A percentile compares a stretch with the other conserved stretches of the same genome.
phyloP scores from a whole-genome alignment of 1,140 invertebrate genomes.

The Aleiodes sp. region DNA sequence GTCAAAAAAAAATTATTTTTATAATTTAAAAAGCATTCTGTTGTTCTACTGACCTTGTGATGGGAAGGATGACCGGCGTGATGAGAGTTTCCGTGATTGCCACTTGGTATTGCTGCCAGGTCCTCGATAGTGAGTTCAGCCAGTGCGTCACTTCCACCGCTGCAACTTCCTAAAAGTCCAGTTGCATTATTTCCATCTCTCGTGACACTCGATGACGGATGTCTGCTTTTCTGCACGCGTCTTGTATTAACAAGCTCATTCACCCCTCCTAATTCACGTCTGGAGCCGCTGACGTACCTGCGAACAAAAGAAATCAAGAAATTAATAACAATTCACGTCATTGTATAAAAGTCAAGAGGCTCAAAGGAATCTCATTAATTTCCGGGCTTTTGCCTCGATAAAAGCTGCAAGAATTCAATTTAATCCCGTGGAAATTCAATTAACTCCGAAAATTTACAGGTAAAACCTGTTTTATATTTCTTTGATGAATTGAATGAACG shows the following conservation, averaged over 20 bases:
- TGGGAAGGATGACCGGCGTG: constrained; percentile 61
- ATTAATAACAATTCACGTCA: neutral
- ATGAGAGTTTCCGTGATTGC: constrained; percentile 57
- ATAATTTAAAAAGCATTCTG: neutral
- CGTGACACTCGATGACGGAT: constrained; percentile 49
- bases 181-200: constrained; percentile 41
- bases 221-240: constrained; percentile 52
- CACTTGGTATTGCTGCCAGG: constrained; percentile 62
- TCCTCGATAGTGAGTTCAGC: constrained; percentile 62
- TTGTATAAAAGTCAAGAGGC: neutral
- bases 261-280: constrained; percentile 56
- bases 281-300: constrained; percentile 56
- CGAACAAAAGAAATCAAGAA: constrained; percentile 30
- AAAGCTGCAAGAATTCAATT: too few relatives aligned
- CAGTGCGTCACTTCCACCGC: constrained; percentile 62
- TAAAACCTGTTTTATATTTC: neutral
- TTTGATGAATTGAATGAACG: neutral
- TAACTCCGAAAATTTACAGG: neutral
- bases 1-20: too few relatives aligned
- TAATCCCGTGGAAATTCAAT: too few relatives aligned
- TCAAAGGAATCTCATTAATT: constrained; percentile 1
- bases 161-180: constrained; percentile 56
- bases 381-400: neutral
- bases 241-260: constrained; percentile 58
- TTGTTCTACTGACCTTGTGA: constrained; percentile 53